Base-by-base conservation (phyloP, 2,888 invertebrate genomes). In the Caenorhabditis wallacei region DNA sequence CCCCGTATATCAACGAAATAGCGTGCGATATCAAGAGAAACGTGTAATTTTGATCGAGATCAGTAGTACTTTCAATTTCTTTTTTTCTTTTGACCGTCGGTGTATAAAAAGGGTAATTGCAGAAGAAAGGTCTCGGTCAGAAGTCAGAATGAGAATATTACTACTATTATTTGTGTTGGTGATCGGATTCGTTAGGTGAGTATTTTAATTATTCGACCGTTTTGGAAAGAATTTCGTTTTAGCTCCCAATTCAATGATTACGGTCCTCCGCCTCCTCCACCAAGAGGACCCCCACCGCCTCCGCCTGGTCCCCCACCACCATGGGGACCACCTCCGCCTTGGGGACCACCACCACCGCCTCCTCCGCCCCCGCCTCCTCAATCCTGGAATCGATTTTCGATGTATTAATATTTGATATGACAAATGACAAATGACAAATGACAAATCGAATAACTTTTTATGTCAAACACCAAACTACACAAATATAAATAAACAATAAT, bases 171-270 rank as follows among this genome's bases (percentile, higher is more conserved):
- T 68, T 3, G 30, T 30, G 5, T n/a, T 54, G 2, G 53, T 24
- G 8, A n/a, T 53, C 24, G 53, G 53, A 53, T 53, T 53, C 2
- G 24, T 13, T 22, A 53, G 53, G 53, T 53, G 16, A 53, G 53
- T 53, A 24, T 24, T n/a, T 3, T 24, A 40, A 16, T 40, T 40
- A 40, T 40, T 30, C 8, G 30, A 8, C n/a, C n/a, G 35, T 4
- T 40, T 40, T 10, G 7, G 13, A 40, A 40, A 40, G 40, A 40
- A 10, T 40, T 40, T 40, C 40, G 40, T 40, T 74, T 2, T 56
- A 76, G 76, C 2, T 40, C 53, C 30, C 76, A 76, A 61, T 69
- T 68, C 61, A 68, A 76, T 40, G 68, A 76, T n/a, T 76, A 76
- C 43, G 68, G 66, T 10, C 75, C 74, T n/a, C 74, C 74, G 22